Percentiles rank a stretch among this genome's conserved stretches.
These are phyloP conservation scores for Drosophila infuscata DNA, from an alignment of 2,888 invertebrate genomes.

Conservation along the genomic window DNA sequence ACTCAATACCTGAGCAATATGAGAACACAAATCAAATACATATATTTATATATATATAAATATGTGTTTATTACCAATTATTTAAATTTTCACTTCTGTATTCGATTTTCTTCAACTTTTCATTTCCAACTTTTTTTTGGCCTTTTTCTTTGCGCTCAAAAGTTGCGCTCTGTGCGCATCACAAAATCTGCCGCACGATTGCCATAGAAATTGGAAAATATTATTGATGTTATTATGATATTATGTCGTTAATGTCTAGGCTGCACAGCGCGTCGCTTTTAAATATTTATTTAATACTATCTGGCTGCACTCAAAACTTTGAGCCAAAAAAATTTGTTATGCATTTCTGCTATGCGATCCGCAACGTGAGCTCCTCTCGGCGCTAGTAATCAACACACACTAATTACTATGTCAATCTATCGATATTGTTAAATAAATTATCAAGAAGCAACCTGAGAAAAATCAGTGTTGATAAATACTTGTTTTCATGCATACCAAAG, in stretches of 20 bases:
- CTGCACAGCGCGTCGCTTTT: conserved; percentile 21
- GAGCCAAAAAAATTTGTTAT: conserved; percentile 46
- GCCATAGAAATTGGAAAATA: conserved; percentile 4
- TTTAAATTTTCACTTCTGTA: conserved; percentile 50
- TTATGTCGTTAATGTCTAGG: background rate
- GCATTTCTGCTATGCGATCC: conserved; percentile 16
- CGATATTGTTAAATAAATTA: conserved; percentile 8
- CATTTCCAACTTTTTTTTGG: conserved; percentile 39
- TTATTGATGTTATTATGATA: conserved; percentile 4
- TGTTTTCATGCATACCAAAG: background rate
- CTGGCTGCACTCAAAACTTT: conserved; percentile 30
- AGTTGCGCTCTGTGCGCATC: conserved; percentile 63
- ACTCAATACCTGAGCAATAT: conserved; percentile 24
- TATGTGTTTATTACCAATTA: conserved; percentile 45
- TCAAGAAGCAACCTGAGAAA: background rate
- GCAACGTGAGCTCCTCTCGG: conserved; percentile 22
- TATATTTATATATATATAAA: conserved; percentile 22
- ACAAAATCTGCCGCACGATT: conserved; percentile 44
- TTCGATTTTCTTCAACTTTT: conserved; percentile 53
- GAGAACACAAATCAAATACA: conserved; percentile 29
- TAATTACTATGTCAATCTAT: conserved; percentile 31
- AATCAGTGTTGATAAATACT: conserved; percentile 18
- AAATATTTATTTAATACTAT: conserved; percentile 10
- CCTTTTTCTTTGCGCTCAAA: conserved; percentile 44
- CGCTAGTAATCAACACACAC: conserved; percentile 58